A percentile compares a stretch with the other conserved stretches of the same genome.
Evolutionary conservation across 2,113 vertebrate species (phyloP).

Genomic region (Oreotragus oreotragus): DNA sequence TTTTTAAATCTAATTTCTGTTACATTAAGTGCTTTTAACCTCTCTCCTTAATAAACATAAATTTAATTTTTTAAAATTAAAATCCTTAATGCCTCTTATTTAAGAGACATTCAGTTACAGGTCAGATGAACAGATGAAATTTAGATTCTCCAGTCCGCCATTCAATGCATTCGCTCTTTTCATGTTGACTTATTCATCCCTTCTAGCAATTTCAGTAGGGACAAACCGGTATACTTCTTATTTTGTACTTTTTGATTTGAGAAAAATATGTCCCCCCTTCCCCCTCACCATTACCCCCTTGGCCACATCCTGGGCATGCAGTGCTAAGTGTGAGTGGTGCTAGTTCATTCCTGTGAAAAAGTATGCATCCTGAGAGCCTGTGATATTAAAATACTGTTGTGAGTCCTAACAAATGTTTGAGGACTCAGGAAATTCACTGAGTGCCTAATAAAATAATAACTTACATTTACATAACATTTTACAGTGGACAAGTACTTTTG

Average conservation of each 20-base stretch:
- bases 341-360: neutral
- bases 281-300: neutral
- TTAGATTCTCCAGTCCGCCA: neutral
- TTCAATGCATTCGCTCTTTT: neutral
- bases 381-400: neutral
- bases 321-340: neutral
- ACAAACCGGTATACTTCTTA: neutral
- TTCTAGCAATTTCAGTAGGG: neutral
- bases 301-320: neutral
- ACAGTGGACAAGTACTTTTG: neutral
- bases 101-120: neutral
- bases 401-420: neutral
- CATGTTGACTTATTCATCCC: neutral
- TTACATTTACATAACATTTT: neutral
- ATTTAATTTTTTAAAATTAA: neutral
- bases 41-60: neutral
- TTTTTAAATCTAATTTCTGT: neutral
- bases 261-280: neutral
- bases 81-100: neutral
- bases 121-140: neutral
- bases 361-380: neutral
- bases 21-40: neutral
- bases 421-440: neutral
- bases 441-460: neutral
- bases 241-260: neutral